These are phyloP conservation scores for Microctonus hyperodae DNA, from an alignment of 2,888 invertebrate species.

Conservation along the genomic window DNA sequence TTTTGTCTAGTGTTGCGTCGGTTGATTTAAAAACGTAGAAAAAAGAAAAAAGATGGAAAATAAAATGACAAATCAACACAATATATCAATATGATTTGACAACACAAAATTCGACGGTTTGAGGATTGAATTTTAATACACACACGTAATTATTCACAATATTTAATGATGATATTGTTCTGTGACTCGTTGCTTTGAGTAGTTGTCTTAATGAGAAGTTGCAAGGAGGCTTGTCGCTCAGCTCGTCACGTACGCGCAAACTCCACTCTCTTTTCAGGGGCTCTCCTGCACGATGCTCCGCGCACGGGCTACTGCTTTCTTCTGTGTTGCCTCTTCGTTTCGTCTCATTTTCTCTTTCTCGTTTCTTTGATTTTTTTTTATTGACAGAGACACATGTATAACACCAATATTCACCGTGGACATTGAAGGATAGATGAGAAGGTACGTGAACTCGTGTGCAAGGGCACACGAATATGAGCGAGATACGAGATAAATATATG, in stretches of 20 bases:
- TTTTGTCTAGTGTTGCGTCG: background rate
- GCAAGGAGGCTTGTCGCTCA: constrained; percentile 15
- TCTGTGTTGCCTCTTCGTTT: constrained; percentile 2
- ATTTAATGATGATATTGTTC: background rate
- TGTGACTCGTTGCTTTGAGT: background rate
- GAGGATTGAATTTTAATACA: background rate
- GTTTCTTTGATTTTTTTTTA: constrained; percentile 30
- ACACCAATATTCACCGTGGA: background rate
- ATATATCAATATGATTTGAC: background rate
- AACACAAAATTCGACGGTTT: background rate
- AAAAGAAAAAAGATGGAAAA: background rate
- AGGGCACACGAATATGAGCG: background rate
- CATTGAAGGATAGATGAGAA: background rate
- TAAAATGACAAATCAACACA: background rate
- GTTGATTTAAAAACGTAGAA: background rate
- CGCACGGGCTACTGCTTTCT: constrained; percentile 46
- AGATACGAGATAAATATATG: background rate
- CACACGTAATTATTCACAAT: background rate
- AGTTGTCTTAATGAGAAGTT: background rate
- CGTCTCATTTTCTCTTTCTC: constrained; percentile 25
- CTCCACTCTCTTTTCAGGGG: constrained; percentile 26
- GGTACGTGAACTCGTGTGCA: background rate
- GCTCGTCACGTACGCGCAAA: constrained; percentile 28
- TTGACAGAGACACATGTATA: constrained; percentile 8
- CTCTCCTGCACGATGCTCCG: constrained; percentile 43